Percentiles rank a stretch among this genome's conserved stretches.
Conservation (phyloP, 2,888 invertebrate genomes). For the Buathra laborator region DNA sequence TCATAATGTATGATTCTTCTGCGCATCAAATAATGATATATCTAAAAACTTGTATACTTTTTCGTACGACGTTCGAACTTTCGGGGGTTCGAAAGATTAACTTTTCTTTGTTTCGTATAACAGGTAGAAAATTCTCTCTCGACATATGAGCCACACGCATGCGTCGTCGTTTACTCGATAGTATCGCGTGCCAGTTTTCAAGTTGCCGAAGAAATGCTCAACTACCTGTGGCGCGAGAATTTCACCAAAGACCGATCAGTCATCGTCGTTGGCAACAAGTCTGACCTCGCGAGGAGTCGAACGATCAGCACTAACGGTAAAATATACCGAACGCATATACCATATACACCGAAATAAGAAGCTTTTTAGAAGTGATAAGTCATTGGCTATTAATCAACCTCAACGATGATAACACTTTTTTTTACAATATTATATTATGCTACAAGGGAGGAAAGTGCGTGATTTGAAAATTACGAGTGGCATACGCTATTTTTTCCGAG, state of each 20-base stretch:
- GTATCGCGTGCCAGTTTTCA: slow-evolving; percentile 94
- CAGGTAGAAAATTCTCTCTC: slow-evolving; percentile 95
- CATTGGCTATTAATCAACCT: not conserved
- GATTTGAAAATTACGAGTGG: too few species aligned
- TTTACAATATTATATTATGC: not conserved
- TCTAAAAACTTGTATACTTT: not conserved
- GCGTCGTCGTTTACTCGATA: slow-evolving; percentile 96
- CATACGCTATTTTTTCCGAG: too few species aligned
- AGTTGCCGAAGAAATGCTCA: slow-evolving; percentile 93
- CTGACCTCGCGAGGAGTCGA: slow-evolving; percentile 95
- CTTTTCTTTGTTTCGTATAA: slow-evolving; percentile 46
- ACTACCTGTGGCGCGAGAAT: slow-evolving; percentile 94
- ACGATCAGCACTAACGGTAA: slow-evolving; percentile 94
- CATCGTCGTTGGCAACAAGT: slow-evolving; percentile 97
- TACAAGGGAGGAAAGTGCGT: too few species aligned
- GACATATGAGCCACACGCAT: slow-evolving; percentile 96
- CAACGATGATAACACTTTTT: not conserved
- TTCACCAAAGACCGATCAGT: slow-evolving; percentile 94
- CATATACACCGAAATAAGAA: not conserved
- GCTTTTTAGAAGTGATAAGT: not conserved
- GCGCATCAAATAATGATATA: too few species aligned
- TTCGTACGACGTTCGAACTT: not conserved
- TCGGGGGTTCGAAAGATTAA: not conserved
- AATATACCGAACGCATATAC: slow-evolving; percentile 68
- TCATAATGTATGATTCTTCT: too few species aligned